Base-by-base conservation (phyloP, 2,797 vertebrate species). In the Setipinna tenuifilis region DNA sequence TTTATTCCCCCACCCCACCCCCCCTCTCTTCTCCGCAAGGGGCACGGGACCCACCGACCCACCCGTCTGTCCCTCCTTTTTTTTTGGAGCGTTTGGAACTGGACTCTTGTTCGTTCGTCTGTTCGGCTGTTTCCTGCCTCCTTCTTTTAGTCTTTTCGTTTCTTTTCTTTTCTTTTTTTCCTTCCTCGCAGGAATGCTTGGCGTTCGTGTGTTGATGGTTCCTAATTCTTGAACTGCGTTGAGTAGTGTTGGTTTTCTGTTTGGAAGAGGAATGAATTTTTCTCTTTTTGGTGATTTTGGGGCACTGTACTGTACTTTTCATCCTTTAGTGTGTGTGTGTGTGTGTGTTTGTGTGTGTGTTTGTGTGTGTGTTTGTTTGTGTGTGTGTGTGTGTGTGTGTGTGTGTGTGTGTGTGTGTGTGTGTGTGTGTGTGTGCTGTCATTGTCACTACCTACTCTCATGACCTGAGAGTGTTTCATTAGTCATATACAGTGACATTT, bases 201-300 rank as follows among this genome's bases (percentile, higher is more conserved):
- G 50, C 50, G 1, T 54, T 54, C 12, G 50, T 54, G 50, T 71
- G 65, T 25, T 17, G 23, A 23, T 65, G 61, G 61, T 65, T n/a
- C 61, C 14, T 16, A 16, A 68, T 68, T 31, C 28, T 9, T 68
- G 62, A 68, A 68, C 11, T 28, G 25, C 28, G 28, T n/a, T n/a
- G n/a, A n/a, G 65, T 31, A 23, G 9, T 81, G 17, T 44, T 21
- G 7, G 12, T 57, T 57, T 62, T 25, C 0, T 68, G 10, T 25
- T 12, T 68, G 82, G 86, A 91, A 68, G 19, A n/a, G 28, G 6
- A 68, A n/a, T 31, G n/a, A 54, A 14, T 28, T 35, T 75, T 28
- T 75, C 11, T 17, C 12, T 9, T 35, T 14, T 54, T 59, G 31
- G 2, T 19, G 12, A 6, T 25, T 81, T 44, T 75, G 31, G 31